Conservation (phyloP, 1,140 invertebrate species). For the Chlorops oryzae region DNA sequence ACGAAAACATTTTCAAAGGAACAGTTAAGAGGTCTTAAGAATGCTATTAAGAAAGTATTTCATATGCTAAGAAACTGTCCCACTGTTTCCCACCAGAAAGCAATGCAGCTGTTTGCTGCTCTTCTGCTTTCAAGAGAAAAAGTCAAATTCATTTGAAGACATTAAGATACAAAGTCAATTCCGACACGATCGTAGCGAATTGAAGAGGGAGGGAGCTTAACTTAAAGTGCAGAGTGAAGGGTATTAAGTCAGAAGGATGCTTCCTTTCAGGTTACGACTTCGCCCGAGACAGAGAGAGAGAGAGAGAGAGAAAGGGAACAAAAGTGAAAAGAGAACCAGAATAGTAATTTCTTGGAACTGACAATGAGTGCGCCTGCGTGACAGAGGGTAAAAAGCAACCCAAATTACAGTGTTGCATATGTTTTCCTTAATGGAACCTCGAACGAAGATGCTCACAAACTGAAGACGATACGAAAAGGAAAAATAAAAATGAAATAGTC, state of each 20-base stretch:
- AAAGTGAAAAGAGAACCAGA: no score
- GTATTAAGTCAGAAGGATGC: not conserved
- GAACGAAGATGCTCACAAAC: not conserved
- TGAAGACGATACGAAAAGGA: not conserved
- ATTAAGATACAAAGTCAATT: not conserved
- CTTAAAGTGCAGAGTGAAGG: not conserved
- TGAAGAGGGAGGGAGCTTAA: not conserved
- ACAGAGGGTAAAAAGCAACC: not conserved
- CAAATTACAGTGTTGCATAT: not conserved
- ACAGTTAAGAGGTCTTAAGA: not conserved
- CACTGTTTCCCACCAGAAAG: not conserved
- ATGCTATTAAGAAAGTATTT: not conserved
- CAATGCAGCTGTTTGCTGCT: slow-evolving; percentile 11
- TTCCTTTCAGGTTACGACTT: not conserved
- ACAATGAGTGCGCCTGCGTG: not conserved
- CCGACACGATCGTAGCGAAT: not conserved
- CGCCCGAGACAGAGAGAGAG: not conserved
- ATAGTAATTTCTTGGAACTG: not conserved
- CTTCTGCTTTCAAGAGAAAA: slow-evolving; percentile 13
- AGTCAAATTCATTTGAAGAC: slow-evolving; percentile 3
- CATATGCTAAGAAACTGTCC: not conserved
- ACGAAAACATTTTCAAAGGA: not conserved
- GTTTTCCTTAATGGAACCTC: not conserved
- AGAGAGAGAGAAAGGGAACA: no score
- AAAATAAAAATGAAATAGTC: not conserved